Base-by-base conservation (phyloP, 2,113 vertebrate genomes). In the Haplochromis vanheusdeni region DNA sequence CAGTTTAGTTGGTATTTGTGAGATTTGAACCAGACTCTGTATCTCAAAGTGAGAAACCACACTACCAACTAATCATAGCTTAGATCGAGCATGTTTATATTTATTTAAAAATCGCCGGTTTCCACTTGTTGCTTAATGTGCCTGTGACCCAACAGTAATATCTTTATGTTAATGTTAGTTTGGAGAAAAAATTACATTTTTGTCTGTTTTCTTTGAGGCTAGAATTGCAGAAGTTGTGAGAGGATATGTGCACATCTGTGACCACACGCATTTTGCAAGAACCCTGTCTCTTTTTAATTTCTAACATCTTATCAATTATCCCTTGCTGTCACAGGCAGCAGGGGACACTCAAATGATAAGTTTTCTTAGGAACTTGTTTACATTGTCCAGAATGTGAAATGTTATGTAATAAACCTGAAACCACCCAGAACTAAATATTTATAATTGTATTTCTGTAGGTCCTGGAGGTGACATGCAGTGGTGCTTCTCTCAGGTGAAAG, bases 401-500 rank as follows among this genome's bases (percentile, higher is more conserved):
- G 28, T 7, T 9, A 28, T 55, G 3, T n/a, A 52, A 9, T 13
- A 49, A 37, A 81, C 9, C 2, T 73, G 52, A 7, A 68, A 12
- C 3, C 33, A 13, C 35, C 6, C 6, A 26, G 17, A 80, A 54
- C 60, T 86, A 3, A 49, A 11, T 82, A 5, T 47, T 21, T 33
- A 40, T 65, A 62, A 5, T 62, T 62, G 12, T 89, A 3, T 60
- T 23, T 47, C 16, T 91, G 33, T 91, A 96, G 96, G 96, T 94
- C 93, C 97, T 96, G 98, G 98, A 97, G 96, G 96, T 93, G 98
- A 99, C 95, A 98, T 98, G 96, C 99, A 99, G 96, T 99, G 99
- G 99, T 99, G 98, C 97, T 99, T 99, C 97, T 99, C 98, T 96
- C 99, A 99, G 97, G 98, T 99, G 96, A 99, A 99, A 97, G 99